Conservation (phyloP, 2,113 vertebrate genomes). For the Ictidomys tridecemlineatus region DNA sequence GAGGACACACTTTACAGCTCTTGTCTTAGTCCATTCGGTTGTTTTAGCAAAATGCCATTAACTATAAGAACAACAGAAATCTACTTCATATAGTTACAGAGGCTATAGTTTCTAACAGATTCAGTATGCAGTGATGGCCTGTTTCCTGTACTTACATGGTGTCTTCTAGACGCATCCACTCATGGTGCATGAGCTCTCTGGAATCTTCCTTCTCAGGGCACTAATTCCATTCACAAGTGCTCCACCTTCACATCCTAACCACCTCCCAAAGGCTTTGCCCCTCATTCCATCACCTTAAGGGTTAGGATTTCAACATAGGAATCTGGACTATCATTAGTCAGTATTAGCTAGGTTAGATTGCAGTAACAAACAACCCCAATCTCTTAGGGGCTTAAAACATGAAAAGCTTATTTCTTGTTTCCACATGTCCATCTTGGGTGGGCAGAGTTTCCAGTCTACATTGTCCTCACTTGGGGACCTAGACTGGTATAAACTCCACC, state of each 20-base stretch:
- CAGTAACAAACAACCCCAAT: not conserved
- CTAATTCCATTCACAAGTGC: not conserved
- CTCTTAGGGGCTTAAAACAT: not conserved
- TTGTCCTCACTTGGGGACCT: not conserved
- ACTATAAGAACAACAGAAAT: not conserved
- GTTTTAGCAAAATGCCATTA: not conserved
- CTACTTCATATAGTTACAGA: not conserved
- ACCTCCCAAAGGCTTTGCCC: not conserved
- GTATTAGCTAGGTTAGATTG: not conserved
- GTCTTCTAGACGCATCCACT: not conserved
- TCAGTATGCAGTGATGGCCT: not conserved
- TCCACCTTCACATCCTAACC: no score
- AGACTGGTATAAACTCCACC: not conserved
- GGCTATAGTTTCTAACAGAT: not conserved
- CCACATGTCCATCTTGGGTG: not conserved
- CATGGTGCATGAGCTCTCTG: not conserved
- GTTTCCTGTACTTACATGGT: not conserved
- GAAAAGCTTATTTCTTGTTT: not conserved
- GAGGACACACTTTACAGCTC: accelerated
- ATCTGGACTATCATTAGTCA: not conserved
- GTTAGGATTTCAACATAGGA: not conserved
- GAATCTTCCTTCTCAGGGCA: not conserved
- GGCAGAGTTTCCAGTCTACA: not conserved
- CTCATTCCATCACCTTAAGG: no score
- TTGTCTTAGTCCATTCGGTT: not conserved